Conservation (phyloP, 2,888 invertebrate species). For the Aricia artaxerxes region DNA sequence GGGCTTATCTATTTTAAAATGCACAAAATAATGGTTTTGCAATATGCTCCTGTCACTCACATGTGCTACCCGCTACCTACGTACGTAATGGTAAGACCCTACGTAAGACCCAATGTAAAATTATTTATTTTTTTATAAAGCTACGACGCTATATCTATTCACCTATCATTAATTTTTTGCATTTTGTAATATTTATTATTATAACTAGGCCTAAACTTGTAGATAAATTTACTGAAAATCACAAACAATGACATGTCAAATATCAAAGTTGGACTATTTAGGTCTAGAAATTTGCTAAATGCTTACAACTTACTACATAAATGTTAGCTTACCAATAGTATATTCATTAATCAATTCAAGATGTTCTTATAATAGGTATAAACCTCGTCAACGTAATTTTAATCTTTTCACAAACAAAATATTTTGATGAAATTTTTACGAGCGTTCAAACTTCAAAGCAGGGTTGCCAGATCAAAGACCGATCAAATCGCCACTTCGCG, state of each 20-base stretch:
- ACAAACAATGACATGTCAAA: conserved; percentile 37
- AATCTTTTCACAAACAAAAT: conserved; percentile 9
- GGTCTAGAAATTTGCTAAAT: not conserved
- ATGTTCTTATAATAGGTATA: too few relatives aligned
- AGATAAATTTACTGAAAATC: not conserved
- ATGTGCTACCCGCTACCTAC: not conserved
- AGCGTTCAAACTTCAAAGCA: not conserved
- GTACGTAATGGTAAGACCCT: too few relatives aligned
- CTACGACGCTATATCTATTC: not conserved
- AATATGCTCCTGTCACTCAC: not conserved
- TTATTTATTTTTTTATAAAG: not conserved
- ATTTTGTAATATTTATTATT: not conserved
- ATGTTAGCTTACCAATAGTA: not conserved
- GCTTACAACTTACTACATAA: not conserved
- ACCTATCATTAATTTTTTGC: not conserved
- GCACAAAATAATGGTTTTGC: not conserved
- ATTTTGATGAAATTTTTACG: conserved; percentile 13
- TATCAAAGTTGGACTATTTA: conserved; percentile 37
- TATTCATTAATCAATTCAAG: not conserved
- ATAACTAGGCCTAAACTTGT: not conserved
- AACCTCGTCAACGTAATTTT: not conserved
- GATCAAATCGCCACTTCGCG: too few relatives aligned
- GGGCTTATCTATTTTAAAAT: not conserved
- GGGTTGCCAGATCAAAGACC: too few relatives aligned
- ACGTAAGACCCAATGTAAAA: not conserved